Evolutionary conservation across 2,888 invertebrate species (phyloP), one percentile per base, ranked within the genome.

Genomic region (Hypena proboscidalis): DNA sequence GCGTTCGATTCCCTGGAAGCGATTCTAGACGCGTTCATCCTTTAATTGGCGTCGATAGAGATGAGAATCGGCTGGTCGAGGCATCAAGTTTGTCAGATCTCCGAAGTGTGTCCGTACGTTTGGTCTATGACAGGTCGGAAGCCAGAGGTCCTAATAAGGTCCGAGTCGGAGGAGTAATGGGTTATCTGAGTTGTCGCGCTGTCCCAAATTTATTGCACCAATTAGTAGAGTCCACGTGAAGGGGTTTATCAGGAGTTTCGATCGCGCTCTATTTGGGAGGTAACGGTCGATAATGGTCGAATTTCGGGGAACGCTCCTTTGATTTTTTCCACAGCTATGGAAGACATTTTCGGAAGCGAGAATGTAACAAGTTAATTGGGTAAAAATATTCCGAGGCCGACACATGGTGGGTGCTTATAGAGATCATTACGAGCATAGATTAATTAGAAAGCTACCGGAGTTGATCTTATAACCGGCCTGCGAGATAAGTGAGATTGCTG

Each of bases 311-410:
- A 90, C 72, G 68, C 59, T 64, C 61, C 67, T 75, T 77, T 73
- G 74, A 76, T 77, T 80, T 78, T 77, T 82, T 77, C 71, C 44
- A 38, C 56, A 69, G 68, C 69, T 74, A 70, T 64, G 58, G 74
- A 71, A 77, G 74, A 79, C 65, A 83, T 84, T 84, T 89, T 85
- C 83, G 80, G 88, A 85, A 88, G 88, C 87, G 85, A 85, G 85
- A 90, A 85, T 86, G 81, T 89, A 78, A 89, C 88, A 84, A 88
- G 89, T 86, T 90, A 89, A 90, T 90, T 90, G 89, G 89, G 69
- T 79, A 69, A 70, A 88, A 81, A 80, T 83, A 85, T 85, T 82
- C 74, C 49, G 72, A 70, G 67, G 71, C 63, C 76, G 74, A 79
- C 83, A 80, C 78, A 78, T 72, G 74, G 75, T 66, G 75, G 70